phyloP scores from a whole-genome alignment of 2,797 vertebrate species.

The Falco novaeseelandiae region DNA sequence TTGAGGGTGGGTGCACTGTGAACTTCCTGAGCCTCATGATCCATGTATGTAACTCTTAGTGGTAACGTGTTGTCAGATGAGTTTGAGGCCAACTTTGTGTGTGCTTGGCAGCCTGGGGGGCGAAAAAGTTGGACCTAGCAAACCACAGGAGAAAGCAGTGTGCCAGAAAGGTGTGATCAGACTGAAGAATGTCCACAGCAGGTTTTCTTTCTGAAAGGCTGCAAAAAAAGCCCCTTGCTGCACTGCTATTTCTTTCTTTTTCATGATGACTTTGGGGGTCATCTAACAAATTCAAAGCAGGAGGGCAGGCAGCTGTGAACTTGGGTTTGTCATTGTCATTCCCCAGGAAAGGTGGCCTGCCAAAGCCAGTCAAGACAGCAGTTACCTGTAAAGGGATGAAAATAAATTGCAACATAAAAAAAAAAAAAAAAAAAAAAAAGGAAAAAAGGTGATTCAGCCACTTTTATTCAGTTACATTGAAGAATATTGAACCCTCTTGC shows the following conservation, averaged over 20 bases:
- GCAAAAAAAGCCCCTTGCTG: rapidly evolving
- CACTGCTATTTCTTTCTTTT: rapidly evolving
- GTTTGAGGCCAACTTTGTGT: not conserved
- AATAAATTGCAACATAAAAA: not conserved
- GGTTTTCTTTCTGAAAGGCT: not conserved
- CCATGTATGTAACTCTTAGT: not conserved
- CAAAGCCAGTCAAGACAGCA: not conserved
- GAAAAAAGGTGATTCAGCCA: not conserved
- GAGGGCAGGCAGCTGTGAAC: not conserved
- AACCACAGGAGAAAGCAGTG: not conserved
- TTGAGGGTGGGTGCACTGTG: not conserved
- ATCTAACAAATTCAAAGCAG: not conserved
- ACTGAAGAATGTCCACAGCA: not conserved
- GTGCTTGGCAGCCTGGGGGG: not conserved
- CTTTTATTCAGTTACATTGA: not conserved
- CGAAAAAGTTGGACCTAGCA: not conserved
- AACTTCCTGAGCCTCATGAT: not conserved
- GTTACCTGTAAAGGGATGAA: not conserved
- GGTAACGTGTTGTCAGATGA: not conserved
- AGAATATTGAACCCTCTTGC: not conserved
- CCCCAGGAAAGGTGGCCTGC: not conserved
- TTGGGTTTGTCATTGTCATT: not conserved
- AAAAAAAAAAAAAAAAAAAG: not conserved
- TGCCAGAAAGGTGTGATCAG: not conserved
- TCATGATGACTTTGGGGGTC: not conserved